phyloP scores from a whole-genome alignment of 2,797 vertebrate species.

The Pantherophis vulpinus region DNA sequence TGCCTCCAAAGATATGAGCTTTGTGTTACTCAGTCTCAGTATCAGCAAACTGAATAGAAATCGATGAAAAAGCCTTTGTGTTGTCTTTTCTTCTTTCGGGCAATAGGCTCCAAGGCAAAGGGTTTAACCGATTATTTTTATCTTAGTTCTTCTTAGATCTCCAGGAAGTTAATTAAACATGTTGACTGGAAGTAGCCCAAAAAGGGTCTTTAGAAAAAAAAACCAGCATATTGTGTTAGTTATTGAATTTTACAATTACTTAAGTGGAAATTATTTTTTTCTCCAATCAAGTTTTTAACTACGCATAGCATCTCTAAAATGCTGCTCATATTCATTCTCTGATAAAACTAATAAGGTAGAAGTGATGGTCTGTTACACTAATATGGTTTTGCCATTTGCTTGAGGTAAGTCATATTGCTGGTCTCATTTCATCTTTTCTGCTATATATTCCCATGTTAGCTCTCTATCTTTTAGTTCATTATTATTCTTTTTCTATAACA shows the following conservation, averaged over 20 bases:
- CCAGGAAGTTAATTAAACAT: not conserved
- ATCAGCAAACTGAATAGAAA: not conserved
- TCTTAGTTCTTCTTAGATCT: not conserved
- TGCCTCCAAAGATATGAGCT: not conserved
- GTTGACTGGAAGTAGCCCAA: not conserved
- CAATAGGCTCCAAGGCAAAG: not conserved
- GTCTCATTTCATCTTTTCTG: not conserved
- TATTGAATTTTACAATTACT: not conserved
- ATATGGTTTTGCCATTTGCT: not conserved
- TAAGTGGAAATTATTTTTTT: not conserved
- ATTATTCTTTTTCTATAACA: not conserved
- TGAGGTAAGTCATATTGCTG: not conserved
- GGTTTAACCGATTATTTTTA: not conserved
- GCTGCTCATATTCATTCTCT: not conserved
- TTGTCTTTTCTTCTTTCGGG: not conserved
- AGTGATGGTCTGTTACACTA: not conserved
- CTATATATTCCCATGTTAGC: not conserved
- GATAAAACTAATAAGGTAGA: not conserved
- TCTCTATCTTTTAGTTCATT: not conserved
- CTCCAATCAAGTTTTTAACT: not conserved
- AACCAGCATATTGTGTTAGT: not conserved
- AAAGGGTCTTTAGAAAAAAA: not conserved
- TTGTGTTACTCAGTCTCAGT: not conserved
- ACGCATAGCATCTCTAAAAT: not conserved
- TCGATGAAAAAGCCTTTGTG: not conserved